Conservation (phyloP, 2,888 invertebrate genomes). For the Micoletzkya japonica region DNA sequence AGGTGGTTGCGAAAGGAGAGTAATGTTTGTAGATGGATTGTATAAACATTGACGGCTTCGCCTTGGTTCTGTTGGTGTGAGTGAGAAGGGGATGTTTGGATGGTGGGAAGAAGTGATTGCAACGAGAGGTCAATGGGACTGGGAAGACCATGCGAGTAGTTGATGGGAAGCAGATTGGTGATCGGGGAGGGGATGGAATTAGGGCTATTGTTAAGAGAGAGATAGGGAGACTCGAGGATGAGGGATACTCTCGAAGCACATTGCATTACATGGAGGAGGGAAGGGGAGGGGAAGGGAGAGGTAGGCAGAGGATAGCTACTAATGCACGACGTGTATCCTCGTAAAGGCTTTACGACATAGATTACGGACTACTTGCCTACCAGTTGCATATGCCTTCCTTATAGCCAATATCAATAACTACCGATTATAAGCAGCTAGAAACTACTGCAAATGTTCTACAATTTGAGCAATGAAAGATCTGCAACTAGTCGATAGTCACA, state of each 20-base stretch:
- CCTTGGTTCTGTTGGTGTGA: no score
- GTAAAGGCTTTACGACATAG: no score
- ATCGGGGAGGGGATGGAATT: neutral
- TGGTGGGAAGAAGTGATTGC: neutral
- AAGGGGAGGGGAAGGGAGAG: neutral
- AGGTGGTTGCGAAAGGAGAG: neutral
- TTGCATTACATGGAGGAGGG: neutral
- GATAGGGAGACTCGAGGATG: neutral
- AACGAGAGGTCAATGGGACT: neutral
- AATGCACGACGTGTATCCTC: neutral
- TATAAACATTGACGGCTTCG: no score
- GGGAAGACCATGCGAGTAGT: neutral
- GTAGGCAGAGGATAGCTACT: neutral
- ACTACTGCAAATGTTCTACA: no score
- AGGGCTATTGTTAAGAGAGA: neutral
- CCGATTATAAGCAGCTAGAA: no score
- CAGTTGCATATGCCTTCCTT: no score
- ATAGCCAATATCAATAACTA: no score
- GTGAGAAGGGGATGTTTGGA: slow-evolving; percentile 7
- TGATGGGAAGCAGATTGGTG: neutral
- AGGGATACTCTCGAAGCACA: neutral
- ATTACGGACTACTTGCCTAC: no score
- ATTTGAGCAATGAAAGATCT: no score
- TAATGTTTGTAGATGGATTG: no score
- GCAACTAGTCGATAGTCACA: no score